Evolutionary conservation across 1,140 invertebrate species (phyloP).

Genomic region (Chionoecetes opilio): DNA sequence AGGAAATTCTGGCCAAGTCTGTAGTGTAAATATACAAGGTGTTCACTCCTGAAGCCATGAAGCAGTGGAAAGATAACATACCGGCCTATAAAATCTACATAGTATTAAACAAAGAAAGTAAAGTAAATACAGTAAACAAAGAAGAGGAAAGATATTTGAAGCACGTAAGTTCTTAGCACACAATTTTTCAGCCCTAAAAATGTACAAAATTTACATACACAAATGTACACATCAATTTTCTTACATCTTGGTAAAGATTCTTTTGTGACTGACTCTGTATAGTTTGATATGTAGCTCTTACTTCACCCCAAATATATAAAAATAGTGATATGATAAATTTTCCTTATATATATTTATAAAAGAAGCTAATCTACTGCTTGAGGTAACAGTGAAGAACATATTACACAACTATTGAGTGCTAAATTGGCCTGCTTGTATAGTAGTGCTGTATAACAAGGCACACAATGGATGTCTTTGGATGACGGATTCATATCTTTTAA

Average conservation of each 20-base stretch:
- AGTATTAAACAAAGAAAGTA: neutral
- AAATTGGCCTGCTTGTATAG: neutral
- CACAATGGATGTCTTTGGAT: neutral
- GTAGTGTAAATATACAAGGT: neutral
- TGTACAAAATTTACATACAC: conserved; percentile 4
- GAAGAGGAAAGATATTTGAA: neutral
- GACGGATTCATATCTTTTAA: neutral
- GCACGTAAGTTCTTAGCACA: too few species aligned
- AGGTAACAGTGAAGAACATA: conserved; percentile 51
- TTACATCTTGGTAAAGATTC: conserved; percentile 7
- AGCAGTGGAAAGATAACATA: neutral
- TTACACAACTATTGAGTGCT: conserved; percentile 32
- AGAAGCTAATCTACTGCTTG: conserved; percentile 13
- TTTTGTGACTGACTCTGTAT: conserved; percentile 17
- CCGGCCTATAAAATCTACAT: neutral
- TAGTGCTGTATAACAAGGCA: neutral
- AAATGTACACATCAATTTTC: neutral
- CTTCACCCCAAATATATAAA: neutral
- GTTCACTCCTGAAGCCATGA: neutral
- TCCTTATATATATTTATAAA: conserved; percentile 20
- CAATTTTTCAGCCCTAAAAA: neutral
- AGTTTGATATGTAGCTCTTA: conserved; percentile 57
- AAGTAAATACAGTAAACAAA: neutral
- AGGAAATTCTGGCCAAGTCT: neutral
- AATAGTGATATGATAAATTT: conserved; percentile 31